Conservation (phyloP, 2,888 invertebrate genomes). For the Psococerastis gibbosa region DNA sequence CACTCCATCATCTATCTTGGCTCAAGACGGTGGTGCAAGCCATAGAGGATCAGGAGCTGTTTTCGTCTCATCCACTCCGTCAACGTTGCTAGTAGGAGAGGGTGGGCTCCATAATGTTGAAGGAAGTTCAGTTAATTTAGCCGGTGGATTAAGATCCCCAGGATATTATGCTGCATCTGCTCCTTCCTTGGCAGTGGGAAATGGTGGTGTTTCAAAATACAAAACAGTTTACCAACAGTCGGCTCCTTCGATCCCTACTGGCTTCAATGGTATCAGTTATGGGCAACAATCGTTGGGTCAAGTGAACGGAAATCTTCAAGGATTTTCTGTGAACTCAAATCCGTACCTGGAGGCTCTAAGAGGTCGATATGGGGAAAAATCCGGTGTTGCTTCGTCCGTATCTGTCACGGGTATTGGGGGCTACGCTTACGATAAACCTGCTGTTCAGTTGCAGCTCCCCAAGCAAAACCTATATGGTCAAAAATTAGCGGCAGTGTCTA, state of each 20-base stretch:
- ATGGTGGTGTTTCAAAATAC: neutral
- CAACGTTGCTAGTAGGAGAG: neutral
- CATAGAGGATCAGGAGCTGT: slow-evolving; percentile 29
- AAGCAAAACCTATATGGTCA: neutral
- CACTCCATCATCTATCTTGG: neutral
- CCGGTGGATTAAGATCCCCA: no score
- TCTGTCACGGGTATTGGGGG: neutral
- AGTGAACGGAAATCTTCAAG: neutral
- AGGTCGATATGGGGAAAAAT: no score
- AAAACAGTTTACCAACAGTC: neutral
- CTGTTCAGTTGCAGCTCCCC: slow-evolving; percentile 2
- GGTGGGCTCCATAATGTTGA: neutral
- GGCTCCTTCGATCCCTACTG: no score
- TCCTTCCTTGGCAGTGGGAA: no score
- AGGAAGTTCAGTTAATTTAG: no score
- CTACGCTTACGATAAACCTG: slow-evolving; percentile 11
- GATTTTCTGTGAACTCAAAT: neutral
- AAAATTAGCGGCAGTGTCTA: neutral
- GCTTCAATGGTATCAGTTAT: no score
- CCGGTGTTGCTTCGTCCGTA: no score
- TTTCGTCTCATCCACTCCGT: neutral
- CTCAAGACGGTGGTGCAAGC: slow-evolving; percentile 20
- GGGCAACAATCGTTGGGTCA: neutral
- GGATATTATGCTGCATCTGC: no score
- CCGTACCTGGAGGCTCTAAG: neutral